Evolutionary conservation across 1,140 invertebrate species (phyloP), one percentile per base, ranked within the genome.

Genomic region (Linepithema humile): DNA sequence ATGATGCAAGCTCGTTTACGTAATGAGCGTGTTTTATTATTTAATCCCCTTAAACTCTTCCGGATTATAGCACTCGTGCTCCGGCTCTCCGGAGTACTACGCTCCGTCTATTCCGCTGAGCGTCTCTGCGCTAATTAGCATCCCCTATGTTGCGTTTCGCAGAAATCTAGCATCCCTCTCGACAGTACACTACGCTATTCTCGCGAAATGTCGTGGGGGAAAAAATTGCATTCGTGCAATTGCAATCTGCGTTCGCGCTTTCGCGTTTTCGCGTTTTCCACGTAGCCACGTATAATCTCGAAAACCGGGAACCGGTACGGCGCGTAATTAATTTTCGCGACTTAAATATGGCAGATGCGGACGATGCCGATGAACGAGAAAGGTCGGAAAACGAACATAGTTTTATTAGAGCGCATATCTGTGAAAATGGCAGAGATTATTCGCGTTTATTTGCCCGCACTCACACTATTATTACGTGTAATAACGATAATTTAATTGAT

Each of bases 21-120:
- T 88, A 88, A 88, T 20, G 86, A 88, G 77, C 72, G 72, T 88
- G 83, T 88, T 88, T 88, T 83, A 88, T 88, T 88, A 88, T 88
- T 88, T 88, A 88, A 88, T 88, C 86, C 65, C 59, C 72, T 88
- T 70, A 85, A 88, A 88, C 65, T 85, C 86, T 88, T 69, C 65
- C 53, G 72, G 87, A 88, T 88, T 88, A 88, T 78, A 64, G 64
- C 83, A 83, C 72, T 88, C 77, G 67, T 40, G 50, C 45, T n/a
- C 40, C 9, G 38, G 12, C 32, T 17, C 73, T 75, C 40, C 50
- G n/a, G 45, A 12, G 29, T 20, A 12, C 50, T 32, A 20, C 55
- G 38, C 35, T 29, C 29, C 59, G 73, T 62, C 59, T 48, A 62
- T 45, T 20, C 12, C 20, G 55, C 17, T 45, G 55, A 77, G 62